These are phyloP conservation scores for Keiferia lycopersicella DNA, from an alignment of 2,888 invertebrate genomes.

Conservation along the genomic window DNA sequence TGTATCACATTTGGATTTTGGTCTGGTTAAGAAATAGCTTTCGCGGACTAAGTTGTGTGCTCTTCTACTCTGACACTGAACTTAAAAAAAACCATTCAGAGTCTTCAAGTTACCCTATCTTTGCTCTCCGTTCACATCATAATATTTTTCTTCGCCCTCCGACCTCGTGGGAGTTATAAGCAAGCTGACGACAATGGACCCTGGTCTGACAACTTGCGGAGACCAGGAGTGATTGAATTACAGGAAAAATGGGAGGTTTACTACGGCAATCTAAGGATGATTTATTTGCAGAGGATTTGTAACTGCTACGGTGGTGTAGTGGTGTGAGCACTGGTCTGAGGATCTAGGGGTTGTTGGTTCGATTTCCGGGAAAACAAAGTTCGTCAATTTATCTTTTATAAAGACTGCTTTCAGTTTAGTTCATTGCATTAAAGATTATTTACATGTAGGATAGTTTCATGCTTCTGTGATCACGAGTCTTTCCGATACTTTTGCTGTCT, in stretches of 20 bases:
- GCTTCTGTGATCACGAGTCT: too few relatives aligned
- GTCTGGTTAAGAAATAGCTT: too few relatives aligned
- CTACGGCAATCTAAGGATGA: neutral
- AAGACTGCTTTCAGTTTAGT: too few relatives aligned
- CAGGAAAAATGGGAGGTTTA: neutral
- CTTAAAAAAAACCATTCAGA: neutral
- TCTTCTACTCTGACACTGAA: neutral
- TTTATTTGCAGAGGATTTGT: neutral
- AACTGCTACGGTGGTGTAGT: neutral
- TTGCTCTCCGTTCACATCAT: neutral
- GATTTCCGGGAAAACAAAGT: too few relatives aligned
- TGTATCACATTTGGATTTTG: too few relatives aligned
- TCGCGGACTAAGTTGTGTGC: too few relatives aligned
- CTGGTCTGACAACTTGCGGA: neutral
- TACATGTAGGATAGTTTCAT: too few relatives aligned
- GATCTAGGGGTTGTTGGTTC: too few relatives aligned
- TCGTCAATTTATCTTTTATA: too few relatives aligned
- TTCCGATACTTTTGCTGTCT: too few relatives aligned
- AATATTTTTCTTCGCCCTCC: constrained; percentile 6
- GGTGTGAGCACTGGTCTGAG: too few relatives aligned
- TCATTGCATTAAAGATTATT: too few relatives aligned
- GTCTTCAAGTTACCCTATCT: neutral
- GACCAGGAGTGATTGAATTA: neutral
- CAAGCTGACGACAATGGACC: constrained; percentile 12
- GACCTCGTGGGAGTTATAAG: constrained; percentile 1